Evolutionary conservation across 2,113 vertebrate genomes (phyloP), one percentile per base, ranked within the genome.

Genomic region (Oryzias javanicus): DNA sequence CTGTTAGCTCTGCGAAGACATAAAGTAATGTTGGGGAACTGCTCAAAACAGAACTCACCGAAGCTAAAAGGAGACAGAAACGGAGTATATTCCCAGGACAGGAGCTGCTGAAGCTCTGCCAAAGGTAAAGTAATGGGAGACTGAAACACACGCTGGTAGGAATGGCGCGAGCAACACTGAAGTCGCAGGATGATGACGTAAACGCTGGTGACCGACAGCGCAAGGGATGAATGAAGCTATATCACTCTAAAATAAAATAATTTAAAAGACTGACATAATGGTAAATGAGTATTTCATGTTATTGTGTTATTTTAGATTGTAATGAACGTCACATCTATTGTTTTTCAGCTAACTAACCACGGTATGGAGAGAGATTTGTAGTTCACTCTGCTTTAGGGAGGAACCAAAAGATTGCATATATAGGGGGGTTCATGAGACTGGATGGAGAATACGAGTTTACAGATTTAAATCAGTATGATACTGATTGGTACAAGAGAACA

Each of bases 61-160:
- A 8, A 53, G 44, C 65, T 18, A n/a, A 73, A 4, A 10, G 45
- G 47, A 27, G 3, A 52, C 1, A 64, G 60, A 66, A 52, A 48
- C 35, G 25, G 62, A 76, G 40, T 60, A 8, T 48, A 4, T 49
- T 50, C 8, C 57, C 35, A 42, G 25, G 51, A 56, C 66, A 55
- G 60, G 15, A 42, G 16, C 52, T 51, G 51, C 55, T 40, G 42
- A 58, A 72, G 71, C 72, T 60, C 64, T 53, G 66, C 24, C 78
- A 68, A 6, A 61, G 54, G 16, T 66, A 59, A 52, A 56, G 74
- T 67, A 55, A 67, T 44, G 55, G 18, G 64, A 74, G 59, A 58
- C 70, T 80, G 54, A 68, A 55, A 79, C 72, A 89, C 89, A 87
- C 89, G 86, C 76, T 86, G 74, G 79, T 68, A 48, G 50, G 86